Conservation (phyloP, 2,888 invertebrate species). For the Timema cristinae region DNA sequence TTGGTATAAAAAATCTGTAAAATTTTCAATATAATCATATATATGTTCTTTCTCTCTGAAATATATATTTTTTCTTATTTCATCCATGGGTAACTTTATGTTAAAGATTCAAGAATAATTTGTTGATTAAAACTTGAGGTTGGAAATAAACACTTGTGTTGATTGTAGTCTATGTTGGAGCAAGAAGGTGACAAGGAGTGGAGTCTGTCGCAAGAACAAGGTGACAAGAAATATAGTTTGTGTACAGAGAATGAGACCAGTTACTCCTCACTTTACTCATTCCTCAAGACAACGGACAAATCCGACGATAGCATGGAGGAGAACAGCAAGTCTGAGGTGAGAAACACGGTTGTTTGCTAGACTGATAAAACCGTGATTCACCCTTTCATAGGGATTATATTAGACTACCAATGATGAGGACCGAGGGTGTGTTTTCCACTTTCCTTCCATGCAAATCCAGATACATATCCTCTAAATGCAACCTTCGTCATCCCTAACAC, state of each 20-base stretch:
- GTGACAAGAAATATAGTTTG: neutral
- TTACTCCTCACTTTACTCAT: slow-evolving; percentile 43
- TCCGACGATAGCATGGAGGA: slow-evolving; percentile 38
- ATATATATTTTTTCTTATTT: no score
- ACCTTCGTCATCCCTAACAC: no score
- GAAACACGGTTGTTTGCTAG: neutral
- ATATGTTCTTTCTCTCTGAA: no score
- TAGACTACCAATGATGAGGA: no score
- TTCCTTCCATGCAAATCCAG: no score
- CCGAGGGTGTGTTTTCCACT: no score
- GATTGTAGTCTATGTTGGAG: neutral
- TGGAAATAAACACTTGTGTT: neutral
- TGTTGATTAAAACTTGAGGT: neutral
- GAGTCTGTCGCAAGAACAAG: neutral
- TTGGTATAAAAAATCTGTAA: no score
- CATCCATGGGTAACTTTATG: no score
- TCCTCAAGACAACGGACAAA: slow-evolving; percentile 39
- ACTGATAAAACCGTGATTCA: no score
- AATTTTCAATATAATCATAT: no score
- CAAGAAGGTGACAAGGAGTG: neutral
- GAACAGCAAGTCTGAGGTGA: slow-evolving; percentile 31
- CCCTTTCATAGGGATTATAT: no score
- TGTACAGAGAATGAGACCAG: slow-evolving; percentile 39
- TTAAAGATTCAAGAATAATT: neutral
- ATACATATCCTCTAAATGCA: no score